A percentile compares a stretch with the other conserved stretches of the same genome.
Conservation (phyloP, 92 coral and sea anemone genomes). For the Ricordea florida region DNA sequence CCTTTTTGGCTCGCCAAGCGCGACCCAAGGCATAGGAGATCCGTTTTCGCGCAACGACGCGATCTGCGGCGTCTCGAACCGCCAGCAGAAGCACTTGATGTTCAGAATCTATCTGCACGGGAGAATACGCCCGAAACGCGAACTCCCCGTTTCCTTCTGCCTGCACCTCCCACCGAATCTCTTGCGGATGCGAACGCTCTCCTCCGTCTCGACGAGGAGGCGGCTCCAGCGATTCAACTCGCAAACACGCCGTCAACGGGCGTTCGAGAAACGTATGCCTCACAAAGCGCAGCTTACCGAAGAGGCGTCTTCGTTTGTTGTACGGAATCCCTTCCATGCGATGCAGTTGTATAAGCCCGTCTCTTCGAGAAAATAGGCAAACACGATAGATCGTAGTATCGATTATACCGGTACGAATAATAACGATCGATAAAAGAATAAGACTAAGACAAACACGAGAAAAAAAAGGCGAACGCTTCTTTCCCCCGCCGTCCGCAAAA, state of each 20-base stretch:
- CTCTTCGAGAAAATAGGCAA: not conserved
- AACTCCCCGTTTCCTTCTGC: not conserved
- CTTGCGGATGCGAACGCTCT: not conserved
- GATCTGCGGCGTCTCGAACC: not conserved
- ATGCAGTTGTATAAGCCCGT: not conserved
- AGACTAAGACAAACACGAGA: no score
- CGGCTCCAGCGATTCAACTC: not conserved
- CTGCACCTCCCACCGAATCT: not conserved
- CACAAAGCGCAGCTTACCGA: not conserved
- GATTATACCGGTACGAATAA: no score
- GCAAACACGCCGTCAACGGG: not conserved
- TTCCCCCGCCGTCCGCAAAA: no score
- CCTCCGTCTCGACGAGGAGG: not conserved
- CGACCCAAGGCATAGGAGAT: not conserved
- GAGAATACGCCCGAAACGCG: not conserved
- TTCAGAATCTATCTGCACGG: not conserved
- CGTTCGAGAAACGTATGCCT: not conserved
- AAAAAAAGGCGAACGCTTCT: no score
- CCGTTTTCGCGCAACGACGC: not conserved
- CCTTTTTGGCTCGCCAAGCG: not conserved
- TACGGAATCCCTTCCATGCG: not conserved
- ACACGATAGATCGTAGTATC: no score
- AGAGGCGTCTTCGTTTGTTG: no score
- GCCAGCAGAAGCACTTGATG: conserved; percentile 3
- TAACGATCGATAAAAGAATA: no score